Evolutionary conservation across 1,140 invertebrate genomes (phyloP).

Genomic region (Babylonia areolata): DNA sequence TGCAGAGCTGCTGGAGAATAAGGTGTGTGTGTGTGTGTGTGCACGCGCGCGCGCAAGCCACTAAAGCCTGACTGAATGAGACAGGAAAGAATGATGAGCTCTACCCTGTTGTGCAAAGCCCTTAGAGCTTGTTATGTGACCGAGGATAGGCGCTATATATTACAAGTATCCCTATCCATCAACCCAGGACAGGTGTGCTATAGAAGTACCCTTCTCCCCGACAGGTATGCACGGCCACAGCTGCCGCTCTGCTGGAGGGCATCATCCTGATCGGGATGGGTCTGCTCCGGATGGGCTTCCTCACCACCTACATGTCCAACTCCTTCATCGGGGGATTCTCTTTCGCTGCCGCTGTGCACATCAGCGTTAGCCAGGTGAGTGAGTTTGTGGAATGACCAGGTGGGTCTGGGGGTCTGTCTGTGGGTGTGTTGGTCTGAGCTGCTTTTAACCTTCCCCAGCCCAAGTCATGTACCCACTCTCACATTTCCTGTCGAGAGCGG

Average conservation of each 20-base stretch:
- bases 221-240: slow-evolving; percentile 42
- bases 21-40: slow-evolving; percentile 18
- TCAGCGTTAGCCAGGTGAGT: slow-evolving; percentile 80
- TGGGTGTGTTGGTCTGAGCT: too few relatives aligned
- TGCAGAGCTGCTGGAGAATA: background rate
- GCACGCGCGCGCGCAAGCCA: too few relatives aligned
- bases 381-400: too few relatives aligned
- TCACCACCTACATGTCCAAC: slow-evolving; percentile 83
- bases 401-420: too few relatives aligned
- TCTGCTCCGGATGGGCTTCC: slow-evolving; percentile 85
- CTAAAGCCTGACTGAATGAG: background rate
- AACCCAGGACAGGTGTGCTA: slow-evolving; percentile 31
- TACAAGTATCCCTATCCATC: background rate
- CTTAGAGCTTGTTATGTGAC: background rate
- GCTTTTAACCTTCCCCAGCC: too few relatives aligned
- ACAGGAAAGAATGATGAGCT: background rate
- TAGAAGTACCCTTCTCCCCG: too few relatives aligned
- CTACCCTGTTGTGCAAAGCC: background rate
- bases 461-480: too few relatives aligned
- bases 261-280: slow-evolving; percentile 82
- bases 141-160: too few relatives aligned
- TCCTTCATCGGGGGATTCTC: slow-evolving; percentile 93
- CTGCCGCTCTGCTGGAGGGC: slow-evolving; percentile 51
- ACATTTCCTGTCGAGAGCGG: too few relatives aligned
- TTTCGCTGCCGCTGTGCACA: slow-evolving; percentile 91